phyloP scores from a whole-genome alignment of 2,113 vertebrate species.

The Falcunculus frontatus region DNA sequence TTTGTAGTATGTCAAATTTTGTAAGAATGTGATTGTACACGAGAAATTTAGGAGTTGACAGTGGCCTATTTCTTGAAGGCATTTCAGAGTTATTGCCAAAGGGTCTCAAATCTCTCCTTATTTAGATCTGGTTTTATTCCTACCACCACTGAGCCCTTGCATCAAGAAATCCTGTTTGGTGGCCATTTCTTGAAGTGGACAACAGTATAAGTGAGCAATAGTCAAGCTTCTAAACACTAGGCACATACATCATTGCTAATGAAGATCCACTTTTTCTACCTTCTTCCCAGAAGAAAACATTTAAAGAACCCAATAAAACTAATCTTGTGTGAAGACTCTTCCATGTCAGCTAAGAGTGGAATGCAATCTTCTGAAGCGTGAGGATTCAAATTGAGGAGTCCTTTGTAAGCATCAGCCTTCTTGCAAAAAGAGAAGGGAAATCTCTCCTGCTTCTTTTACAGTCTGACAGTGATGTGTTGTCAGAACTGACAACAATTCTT shows the following conservation, averaged over 20 bases:
- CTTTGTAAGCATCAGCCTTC: not conserved
- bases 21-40: not conserved
- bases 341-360: not conserved
- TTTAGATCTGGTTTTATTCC: not conserved
- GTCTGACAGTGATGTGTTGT: not conserved
- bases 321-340: not conserved
- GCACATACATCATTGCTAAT: not conserved
- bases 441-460: not conserved
- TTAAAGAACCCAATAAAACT: not conserved
- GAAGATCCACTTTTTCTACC: not conserved
- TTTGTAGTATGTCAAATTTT: not conserved
- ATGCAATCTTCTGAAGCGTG: not conserved
- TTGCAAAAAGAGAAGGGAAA: not conserved
- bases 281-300: not conserved
- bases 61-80: not conserved
- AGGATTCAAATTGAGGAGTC: not conserved
- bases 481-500: not conserved
- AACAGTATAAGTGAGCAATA: not conserved
- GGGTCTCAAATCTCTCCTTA: not conserved
- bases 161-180: not conserved
- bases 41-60: not conserved
- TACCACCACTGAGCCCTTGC: not conserved
- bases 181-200: not conserved
- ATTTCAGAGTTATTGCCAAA: not conserved
- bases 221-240: not conserved